Evolutionary conservation across 2,888 invertebrate species (phyloP).

Genomic region (Tanypteryx hageni): DNA sequence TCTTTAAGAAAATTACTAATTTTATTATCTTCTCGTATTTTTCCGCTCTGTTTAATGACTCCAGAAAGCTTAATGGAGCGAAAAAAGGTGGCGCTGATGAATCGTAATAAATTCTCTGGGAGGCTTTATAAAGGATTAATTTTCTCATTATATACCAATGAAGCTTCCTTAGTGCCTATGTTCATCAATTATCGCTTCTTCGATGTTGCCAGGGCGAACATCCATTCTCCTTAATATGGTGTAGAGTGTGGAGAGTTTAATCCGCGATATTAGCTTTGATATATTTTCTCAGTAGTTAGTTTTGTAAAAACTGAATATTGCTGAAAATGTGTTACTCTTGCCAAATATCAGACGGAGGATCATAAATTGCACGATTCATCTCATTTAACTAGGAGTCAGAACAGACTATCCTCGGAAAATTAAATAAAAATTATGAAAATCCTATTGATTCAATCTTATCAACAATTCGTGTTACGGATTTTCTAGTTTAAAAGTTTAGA

Average conservation of each 20-base stretch:
- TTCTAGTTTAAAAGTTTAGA: no score
- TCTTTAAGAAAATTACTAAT: not conserved
- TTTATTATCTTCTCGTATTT: not conserved
- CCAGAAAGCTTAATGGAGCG: not conserved
- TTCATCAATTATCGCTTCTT: constrained; percentile 11
- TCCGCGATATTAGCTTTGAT: not conserved
- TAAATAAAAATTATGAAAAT: no score
- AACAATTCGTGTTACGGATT: no score
- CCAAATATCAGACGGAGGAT: no score
- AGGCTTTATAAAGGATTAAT: constrained; percentile 14
- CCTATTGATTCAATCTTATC: no score
- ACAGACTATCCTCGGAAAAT: no score
- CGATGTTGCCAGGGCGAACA: not conserved
- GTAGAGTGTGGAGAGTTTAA: not conserved
- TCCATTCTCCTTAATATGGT: not conserved
- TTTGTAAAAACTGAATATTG: no score
- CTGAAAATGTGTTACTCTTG: no score
- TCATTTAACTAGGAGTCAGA: no score
- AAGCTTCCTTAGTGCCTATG: not conserved
- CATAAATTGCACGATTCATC: no score
- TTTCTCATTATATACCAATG: not conserved
- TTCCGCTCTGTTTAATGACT: not conserved
- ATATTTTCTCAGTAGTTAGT: not conserved
- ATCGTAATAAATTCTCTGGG: not conserved
- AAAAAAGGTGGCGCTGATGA: not conserved